Evolutionary conservation across 1,140 invertebrate species (phyloP).

Genomic region (Pissodes strobi): DNA sequence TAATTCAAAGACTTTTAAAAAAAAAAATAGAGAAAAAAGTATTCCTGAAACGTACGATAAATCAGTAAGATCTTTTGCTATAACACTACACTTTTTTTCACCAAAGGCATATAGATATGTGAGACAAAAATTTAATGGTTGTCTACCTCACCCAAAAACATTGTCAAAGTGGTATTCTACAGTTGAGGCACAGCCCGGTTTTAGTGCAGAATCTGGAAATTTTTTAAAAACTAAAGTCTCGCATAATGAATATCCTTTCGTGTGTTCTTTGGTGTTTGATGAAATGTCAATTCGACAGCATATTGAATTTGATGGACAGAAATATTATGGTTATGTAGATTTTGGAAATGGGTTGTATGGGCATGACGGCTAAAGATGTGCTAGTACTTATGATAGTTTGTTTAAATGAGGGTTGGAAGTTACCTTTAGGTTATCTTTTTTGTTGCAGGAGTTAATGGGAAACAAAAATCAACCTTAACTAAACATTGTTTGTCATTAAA

Average conservation of each 20-base stretch:
- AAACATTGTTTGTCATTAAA: background rate
- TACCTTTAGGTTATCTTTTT: conserved; percentile 19
- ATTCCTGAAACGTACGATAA: too few relatives aligned
- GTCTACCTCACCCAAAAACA: background rate
- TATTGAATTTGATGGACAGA: conserved; percentile 7
- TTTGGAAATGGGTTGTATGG: conserved; percentile 8
- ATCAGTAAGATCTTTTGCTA: too few relatives aligned
- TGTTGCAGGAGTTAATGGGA: conserved; percentile 10
- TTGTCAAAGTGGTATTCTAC: conserved; percentile 51
- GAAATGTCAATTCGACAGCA: conserved; percentile 29
- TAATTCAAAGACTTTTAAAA: too few relatives aligned
- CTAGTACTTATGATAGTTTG: too few relatives aligned
- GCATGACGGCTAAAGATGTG: conserved; percentile 4
- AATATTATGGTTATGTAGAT: conserved; percentile 26
- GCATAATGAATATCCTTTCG: background rate
- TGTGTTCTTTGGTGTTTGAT: conserved; percentile 27
- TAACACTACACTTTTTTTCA: too few relatives aligned
- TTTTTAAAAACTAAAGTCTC: conserved; percentile 15
- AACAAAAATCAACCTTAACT: background rate
- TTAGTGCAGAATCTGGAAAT: conserved; percentile 22
- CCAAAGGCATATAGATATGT: conserved; percentile 52
- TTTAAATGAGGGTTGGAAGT: too few relatives aligned
- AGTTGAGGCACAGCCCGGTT: conserved; percentile 39
- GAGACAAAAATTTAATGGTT: too few relatives aligned
- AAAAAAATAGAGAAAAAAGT: too few relatives aligned